Evolutionary conservation across 2,888 invertebrate genomes (phyloP).

Genomic region (Amblyjoppa fuscipennis): DNA sequence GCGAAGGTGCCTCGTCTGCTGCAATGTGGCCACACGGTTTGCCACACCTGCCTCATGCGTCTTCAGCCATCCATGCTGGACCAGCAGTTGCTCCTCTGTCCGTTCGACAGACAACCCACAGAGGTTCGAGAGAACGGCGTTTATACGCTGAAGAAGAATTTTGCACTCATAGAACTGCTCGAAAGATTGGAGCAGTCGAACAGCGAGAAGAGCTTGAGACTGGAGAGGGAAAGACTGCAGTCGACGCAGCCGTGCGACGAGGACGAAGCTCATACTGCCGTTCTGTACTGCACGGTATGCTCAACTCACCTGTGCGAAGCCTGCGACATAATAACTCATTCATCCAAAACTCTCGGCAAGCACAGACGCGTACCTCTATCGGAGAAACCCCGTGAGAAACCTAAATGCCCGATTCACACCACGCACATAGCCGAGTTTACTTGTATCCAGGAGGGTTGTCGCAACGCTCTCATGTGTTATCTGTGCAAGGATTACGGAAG

Average conservation of each 20-base stretch:
- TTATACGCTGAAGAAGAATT: constrained; percentile 87
- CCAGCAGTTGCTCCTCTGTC: constrained; percentile 84
- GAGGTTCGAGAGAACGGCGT: constrained; percentile 85
- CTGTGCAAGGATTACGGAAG: constrained; percentile 87
- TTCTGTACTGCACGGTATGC: constrained; percentile 87
- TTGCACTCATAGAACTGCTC: constrained; percentile 87
- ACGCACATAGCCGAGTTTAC: constrained; percentile 87
- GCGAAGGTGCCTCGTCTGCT: constrained; percentile 86
- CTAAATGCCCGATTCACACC: constrained; percentile 86
- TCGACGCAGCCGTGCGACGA: constrained; percentile 86
- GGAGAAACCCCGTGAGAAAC: constrained; percentile 87
- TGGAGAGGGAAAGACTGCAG: constrained; percentile 80
- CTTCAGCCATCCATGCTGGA: constrained; percentile 81
- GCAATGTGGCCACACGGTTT: constrained; percentile 87
- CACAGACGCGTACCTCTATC: constrained; percentile 87
- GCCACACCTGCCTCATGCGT: constrained; percentile 86
- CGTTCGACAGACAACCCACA: constrained; percentile 87
- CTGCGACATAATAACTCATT: constrained; percentile 86
- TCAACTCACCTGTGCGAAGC: constrained; percentile 86
- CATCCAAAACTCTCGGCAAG: constrained; percentile 86
- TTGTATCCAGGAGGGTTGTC: constrained; percentile 87
- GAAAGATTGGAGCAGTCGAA: constrained; percentile 86
- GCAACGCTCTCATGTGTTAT: constrained; percentile 87
- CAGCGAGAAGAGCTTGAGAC: constrained; percentile 76
- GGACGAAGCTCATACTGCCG: constrained; percentile 86